Evolutionary conservation across 2,113 vertebrate genomes (phyloP).

Genomic region (Anguilla japonica): DNA sequence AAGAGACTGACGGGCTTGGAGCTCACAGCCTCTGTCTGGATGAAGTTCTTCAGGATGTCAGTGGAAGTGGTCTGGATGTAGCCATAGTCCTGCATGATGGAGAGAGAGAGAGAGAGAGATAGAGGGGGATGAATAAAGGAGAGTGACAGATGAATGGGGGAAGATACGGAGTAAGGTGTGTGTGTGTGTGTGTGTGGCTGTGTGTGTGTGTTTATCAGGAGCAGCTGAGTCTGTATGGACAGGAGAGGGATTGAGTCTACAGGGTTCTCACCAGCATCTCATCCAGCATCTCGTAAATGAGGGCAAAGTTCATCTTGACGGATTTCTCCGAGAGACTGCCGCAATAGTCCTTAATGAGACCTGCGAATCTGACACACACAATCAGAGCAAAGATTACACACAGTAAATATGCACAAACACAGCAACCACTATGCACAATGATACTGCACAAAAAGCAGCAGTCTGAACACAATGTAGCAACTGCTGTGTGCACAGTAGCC

Average conservation of each 20-base stretch:
- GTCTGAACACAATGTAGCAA: neutral
- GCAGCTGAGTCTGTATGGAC: neutral
- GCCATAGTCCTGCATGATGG: constrained; percentile 76
- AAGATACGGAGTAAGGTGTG: neutral
- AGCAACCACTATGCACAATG: neutral
- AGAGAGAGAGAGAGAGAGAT: neutral
- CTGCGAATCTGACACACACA: constrained; percentile 65
- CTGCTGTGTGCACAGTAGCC: too few relatives aligned
- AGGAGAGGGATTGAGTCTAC: too few relatives aligned
- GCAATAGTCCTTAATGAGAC: constrained; percentile 83
- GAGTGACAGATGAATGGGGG: neutral
- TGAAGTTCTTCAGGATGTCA: constrained; percentile 85
- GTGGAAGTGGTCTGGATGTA: constrained; percentile 83
- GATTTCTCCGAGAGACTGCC: constrained; percentile 78
- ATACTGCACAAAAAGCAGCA: neutral
- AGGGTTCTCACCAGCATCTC: constrained; percentile 78
- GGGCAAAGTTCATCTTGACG: constrained; percentile 80
- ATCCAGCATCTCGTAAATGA: constrained; percentile 86
- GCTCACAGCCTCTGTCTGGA: constrained; percentile 80
- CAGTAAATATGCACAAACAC: neutral
- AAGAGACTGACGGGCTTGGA: constrained; percentile 84
- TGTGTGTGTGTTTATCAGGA: neutral
- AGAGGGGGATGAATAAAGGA: neutral
- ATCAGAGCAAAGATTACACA: neutral
- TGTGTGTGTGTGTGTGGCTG: too few relatives aligned